Evolutionary conservation across 2,113 vertebrate species (phyloP).

Genomic region (Polyodon spathula): DNA sequence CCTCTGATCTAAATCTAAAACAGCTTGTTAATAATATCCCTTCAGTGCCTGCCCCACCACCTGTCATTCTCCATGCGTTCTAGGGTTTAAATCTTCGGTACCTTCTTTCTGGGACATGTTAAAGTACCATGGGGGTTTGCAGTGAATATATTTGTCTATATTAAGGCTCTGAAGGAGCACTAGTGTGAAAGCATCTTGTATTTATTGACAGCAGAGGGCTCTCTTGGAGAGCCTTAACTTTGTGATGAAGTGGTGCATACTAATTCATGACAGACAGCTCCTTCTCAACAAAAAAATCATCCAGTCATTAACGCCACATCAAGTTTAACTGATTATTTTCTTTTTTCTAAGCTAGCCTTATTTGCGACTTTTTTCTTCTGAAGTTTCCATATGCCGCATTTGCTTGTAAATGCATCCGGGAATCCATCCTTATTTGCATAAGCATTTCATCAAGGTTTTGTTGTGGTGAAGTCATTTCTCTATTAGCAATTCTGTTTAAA

Average conservation of each 20-base stretch:
- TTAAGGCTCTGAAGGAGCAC: conserved; percentile 8
- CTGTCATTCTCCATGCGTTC: neutral
- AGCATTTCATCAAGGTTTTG: neutral
- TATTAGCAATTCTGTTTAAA: conserved; percentile 1
- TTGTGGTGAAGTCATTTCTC: neutral
- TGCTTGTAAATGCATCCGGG: neutral
- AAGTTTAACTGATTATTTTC: neutral
- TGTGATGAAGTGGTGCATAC: conserved; percentile 27
- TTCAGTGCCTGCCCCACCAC: neutral
- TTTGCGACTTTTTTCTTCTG: neutral
- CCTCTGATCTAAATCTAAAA: too few relatives aligned
- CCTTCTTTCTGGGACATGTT: conserved; percentile 13
- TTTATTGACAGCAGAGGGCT: conserved; percentile 48
- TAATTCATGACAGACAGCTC: conserved; percentile 21
- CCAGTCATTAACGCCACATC: neutral
- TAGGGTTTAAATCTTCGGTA: conserved; percentile 19
- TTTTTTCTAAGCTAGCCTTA: neutral
- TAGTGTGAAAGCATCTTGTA: conserved; percentile 9
- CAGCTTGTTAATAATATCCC: neutral
- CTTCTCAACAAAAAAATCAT: conserved; percentile 17
- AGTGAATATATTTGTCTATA: conserved; percentile 22
- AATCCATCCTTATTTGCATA: neutral
- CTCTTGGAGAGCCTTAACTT: conserved; percentile 35
- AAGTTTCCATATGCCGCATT: neutral
- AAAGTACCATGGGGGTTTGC: conserved; percentile 14